These are phyloP conservation scores for Druon quercuslanigerum DNA, from an alignment of 1,140 invertebrate genomes.

Conservation along the genomic window DNA sequence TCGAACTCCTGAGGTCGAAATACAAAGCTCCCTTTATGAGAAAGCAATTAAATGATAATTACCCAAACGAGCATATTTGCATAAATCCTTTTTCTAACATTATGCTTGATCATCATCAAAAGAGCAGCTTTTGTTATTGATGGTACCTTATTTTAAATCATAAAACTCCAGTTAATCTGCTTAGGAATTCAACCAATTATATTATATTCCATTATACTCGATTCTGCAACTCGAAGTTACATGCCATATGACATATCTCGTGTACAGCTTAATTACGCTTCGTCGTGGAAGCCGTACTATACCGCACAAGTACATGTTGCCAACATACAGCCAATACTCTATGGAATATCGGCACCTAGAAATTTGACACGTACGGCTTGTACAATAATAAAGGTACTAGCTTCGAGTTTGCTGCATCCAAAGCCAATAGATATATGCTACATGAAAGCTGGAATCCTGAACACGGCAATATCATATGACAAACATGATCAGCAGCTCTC, in stretches of 20 bases:
- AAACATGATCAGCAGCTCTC: background rate
- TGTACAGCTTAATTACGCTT: constrained; percentile 55
- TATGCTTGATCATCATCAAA: no score
- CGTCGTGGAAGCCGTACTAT: constrained; percentile 48
- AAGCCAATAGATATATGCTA: background rate
- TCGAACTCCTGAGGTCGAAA: no score
- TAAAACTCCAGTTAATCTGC: no score
- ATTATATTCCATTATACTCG: constrained; percentile 51
- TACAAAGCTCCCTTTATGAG: no score
- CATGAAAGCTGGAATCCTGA: no score
- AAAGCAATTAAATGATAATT: no score
- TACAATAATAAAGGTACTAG: constrained; percentile 8
- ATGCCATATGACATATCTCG: constrained; percentile 49
- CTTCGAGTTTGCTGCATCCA: background rate
- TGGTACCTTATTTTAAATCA: no score
- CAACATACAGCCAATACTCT: constrained; percentile 52
- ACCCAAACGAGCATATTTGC: no score
- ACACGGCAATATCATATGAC: background rate
- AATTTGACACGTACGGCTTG: constrained; percentile 46
- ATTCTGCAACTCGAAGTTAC: constrained; percentile 40
- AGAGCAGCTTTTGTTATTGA: no score
- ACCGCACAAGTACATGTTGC: constrained; percentile 49
- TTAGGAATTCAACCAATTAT: no score
- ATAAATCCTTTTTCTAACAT: no score
- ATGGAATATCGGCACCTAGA: constrained; percentile 44